Conservation (phyloP, 1,140 invertebrate genomes). For the Lepidostoma basale region DNA sequence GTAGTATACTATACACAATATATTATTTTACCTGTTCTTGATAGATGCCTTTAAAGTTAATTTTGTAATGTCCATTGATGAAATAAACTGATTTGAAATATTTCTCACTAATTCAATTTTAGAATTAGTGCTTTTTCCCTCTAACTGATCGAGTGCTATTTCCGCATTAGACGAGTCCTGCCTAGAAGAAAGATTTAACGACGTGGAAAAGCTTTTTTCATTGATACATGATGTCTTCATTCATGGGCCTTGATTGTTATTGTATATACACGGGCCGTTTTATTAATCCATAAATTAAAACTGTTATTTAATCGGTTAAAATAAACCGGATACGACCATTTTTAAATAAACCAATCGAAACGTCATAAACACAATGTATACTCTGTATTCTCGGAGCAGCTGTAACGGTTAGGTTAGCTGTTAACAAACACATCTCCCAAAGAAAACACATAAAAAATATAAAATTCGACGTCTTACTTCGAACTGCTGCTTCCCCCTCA, state of each 20-base stretch:
- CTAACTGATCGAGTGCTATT: too few relatives aligned
- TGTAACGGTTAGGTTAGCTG: constrained; percentile 1
- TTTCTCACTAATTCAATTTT: too few relatives aligned
- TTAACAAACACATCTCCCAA: constrained; percentile 8
- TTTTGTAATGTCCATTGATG: too few relatives aligned
- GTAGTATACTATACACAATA: too few relatives aligned
- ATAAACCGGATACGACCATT: constrained; percentile 26
- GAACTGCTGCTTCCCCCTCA: constrained; percentile 19
- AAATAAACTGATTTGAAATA: too few relatives aligned
- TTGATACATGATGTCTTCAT: constrained; percentile 8
- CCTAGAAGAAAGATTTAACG: neutral
- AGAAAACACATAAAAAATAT: constrained; percentile 16
- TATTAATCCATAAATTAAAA: constrained; percentile 28
- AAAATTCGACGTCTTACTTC: constrained; percentile 27
- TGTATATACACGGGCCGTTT: neutral
- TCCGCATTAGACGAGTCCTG: neutral
- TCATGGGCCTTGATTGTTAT: neutral
- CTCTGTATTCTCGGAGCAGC: neutral
- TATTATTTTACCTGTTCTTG: too few relatives aligned
- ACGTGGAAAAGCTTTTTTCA: neutral
- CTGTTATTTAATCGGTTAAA: constrained; percentile 10
- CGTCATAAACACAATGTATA: constrained; percentile 15
- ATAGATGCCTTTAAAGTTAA: too few relatives aligned
- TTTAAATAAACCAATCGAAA: constrained; percentile 29
- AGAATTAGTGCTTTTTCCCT: too few relatives aligned